These are phyloP conservation scores for Platynereis dumerilii DNA, from an alignment of 2,888 invertebrate species.

Conservation along the genomic window DNA sequence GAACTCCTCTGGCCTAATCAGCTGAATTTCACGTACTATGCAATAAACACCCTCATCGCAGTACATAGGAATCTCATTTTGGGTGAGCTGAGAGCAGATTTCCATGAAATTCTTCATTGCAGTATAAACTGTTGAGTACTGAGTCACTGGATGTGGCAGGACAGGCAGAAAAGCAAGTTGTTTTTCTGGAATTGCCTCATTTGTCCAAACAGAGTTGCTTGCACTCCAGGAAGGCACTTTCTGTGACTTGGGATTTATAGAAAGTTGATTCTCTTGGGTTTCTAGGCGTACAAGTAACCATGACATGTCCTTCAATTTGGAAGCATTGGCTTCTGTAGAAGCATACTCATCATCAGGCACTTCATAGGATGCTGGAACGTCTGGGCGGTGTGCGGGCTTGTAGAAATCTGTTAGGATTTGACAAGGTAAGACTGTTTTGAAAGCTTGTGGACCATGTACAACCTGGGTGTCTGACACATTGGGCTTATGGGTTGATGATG, in stretches of 20 bases:
- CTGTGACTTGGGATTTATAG: conserved; percentile 9
- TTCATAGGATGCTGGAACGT: conserved; percentile 6
- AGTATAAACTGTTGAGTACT: conserved; percentile 7
- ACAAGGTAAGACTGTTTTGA: conserved; percentile 11
- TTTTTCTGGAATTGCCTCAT: conserved; percentile 16
- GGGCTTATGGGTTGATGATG: too few species aligned
- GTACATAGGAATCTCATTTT: conserved; percentile 14
- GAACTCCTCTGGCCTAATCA: conserved; percentile 13
- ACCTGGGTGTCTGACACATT: background rate
- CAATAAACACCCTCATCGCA: conserved; percentile 21
- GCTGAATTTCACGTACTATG: conserved; percentile 6
- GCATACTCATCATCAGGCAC: background rate
- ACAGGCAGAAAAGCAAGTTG: conserved; percentile 20
- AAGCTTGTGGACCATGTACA: conserved; percentile 14
- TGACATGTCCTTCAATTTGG: conserved; percentile 10
- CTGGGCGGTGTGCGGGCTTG: conserved; percentile 10
- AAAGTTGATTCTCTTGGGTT: background rate
- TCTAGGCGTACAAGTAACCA: conserved; percentile 19
- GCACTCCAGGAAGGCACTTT: conserved; percentile 20
- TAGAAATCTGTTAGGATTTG: conserved; percentile 7
- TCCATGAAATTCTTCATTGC: conserved; percentile 18
- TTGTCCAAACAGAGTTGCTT: conserved; percentile 21
- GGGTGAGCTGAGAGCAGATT: conserved; percentile 13
- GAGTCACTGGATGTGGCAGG: conserved; percentile 12
- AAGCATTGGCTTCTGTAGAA: background rate